Conservation (phyloP, 2,888 invertebrate genomes). For the Drosophila antonietae region DNA sequence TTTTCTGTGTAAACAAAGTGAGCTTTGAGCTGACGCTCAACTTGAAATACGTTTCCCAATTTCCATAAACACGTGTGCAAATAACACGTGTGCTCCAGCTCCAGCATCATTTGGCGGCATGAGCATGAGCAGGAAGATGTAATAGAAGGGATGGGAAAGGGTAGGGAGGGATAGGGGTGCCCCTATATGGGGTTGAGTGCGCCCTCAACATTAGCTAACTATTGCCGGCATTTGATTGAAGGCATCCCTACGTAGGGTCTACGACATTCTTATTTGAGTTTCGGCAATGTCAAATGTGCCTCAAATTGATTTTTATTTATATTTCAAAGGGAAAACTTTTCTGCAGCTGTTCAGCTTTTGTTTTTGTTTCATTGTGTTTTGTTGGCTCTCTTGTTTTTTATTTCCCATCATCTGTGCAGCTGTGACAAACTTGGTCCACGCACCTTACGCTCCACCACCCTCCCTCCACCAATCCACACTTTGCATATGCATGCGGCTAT, state of each 20-base stretch:
- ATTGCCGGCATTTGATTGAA: slow-evolving; percentile 62
- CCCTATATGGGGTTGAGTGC: slow-evolving; percentile 10
- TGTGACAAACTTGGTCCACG: slow-evolving; percentile 55
- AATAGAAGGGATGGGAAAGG: too few relatives aligned
- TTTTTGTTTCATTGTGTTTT: slow-evolving; percentile 32
- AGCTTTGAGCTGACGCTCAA: slow-evolving; percentile 64
- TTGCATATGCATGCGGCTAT: not conserved
- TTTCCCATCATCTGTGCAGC: slow-evolving; percentile 45
- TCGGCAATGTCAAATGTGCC: slow-evolving; percentile 65
- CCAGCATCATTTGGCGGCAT: slow-evolving; percentile 10
- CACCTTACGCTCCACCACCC: not conserved
- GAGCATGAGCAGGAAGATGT: not conserved
- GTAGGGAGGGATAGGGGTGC: too few relatives aligned
- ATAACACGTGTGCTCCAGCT: slow-evolving; percentile 72
- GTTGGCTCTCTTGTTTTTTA: slow-evolving; percentile 7
- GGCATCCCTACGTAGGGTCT: slow-evolving; percentile 23
- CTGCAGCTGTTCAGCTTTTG: slow-evolving; percentile 67
- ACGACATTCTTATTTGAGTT: slow-evolving; percentile 62
- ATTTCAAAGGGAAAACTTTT: slow-evolving; percentile 71
- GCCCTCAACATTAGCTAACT: slow-evolving; percentile 66
- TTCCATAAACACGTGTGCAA: slow-evolving; percentile 82
- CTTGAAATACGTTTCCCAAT: slow-evolving; percentile 79
- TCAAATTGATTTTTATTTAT: slow-evolving; percentile 76
- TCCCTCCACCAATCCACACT: not conserved
- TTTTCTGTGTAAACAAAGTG: slow-evolving; percentile 57